Evolutionary conservation across 2,797 vertebrate species (phyloP), one percentile per base, ranked within the genome.

Genomic region (Mycteria americana): DNA sequence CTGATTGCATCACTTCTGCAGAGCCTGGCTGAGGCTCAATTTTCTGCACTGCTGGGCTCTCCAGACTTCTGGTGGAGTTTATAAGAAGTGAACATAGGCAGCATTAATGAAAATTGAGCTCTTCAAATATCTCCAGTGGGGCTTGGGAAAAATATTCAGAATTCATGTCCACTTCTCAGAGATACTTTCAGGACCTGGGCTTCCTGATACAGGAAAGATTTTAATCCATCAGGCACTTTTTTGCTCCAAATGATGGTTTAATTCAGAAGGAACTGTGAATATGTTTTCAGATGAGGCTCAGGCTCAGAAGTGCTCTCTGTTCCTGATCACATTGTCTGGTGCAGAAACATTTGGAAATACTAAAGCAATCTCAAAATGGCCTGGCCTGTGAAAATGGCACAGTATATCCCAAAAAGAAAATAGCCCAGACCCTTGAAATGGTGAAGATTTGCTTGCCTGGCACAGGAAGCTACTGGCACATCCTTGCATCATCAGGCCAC

Each of bases 401-500:
- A 35, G 7, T 56, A 28, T 45, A 48, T 18, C 7, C 43, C 25
- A 1, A 43, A 37, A 50, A 15, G 4, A 77, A 85, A n/a, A 46
- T 5, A 45, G 1, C 3, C 7, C 10, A 67, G 12, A 12, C 1
- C 3, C 11, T 56, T 28, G 16, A 81, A 72, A 85, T 13, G 1
- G 11, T 51, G 23, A 30, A 65, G 8, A 9, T n/a, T 85, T 90
- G 0, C 3, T 77, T 51, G 3, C 25, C 7, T 31, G 23, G 18
- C 11, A 31, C 25, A 59, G 27, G n/a, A 50, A 77, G 43, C 18
- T 56, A 16, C 10, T 28, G 15, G 5, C 7, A 28, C 4, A 39
- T 27, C 18, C 18, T 87, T 85, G 13, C 9, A 4, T 27, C 0
- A 0, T 70, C 15, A 53, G 30, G 4, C 6, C 41, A 50, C 2